Conservation (phyloP, 2,797 vertebrate species). For the Diplodus puntazzo region DNA sequence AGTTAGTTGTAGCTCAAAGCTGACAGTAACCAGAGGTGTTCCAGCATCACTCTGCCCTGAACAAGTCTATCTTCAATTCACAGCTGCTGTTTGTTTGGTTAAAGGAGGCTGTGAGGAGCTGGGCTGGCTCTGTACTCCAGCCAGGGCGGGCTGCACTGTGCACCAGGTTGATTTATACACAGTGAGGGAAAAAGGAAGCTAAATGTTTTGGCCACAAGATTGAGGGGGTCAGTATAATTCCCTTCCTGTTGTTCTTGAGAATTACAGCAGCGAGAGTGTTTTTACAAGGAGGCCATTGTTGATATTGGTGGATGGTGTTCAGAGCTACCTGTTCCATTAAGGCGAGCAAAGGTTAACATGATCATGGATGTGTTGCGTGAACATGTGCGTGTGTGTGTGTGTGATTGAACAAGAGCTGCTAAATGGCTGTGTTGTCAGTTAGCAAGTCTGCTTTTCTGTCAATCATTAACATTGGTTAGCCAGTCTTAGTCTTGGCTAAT, state of each 20-base stretch:
- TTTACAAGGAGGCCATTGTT: constrained; percentile 53
- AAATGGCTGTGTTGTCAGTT: constrained; percentile 47
- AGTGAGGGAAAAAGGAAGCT: constrained; percentile 59
- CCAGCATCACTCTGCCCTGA: constrained; percentile 28
- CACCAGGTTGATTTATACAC: constrained; percentile 64
- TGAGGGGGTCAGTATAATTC: constrained; percentile 56
- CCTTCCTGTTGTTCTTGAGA: constrained; percentile 61
- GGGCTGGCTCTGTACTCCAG: constrained; percentile 42
- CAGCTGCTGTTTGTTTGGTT: constrained; percentile 72
- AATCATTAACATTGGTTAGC: constrained; percentile 73
- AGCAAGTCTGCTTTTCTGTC: constrained; percentile 61
- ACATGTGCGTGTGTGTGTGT: constrained; percentile 5
- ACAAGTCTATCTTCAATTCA: constrained; percentile 24
- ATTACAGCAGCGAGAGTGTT: constrained; percentile 39
- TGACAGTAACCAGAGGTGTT: constrained; percentile 13
- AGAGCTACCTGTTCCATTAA: constrained; percentile 55
- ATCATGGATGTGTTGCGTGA: constrained; percentile 20
- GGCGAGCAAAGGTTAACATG: background rate
- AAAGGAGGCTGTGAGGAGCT: constrained; percentile 52
- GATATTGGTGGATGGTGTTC: constrained; percentile 41
- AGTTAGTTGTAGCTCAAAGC: too few species aligned
- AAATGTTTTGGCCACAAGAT: constrained; percentile 68
- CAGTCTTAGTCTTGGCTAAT: constrained; percentile 47
- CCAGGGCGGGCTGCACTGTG: constrained; percentile 37
- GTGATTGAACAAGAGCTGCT: constrained; percentile 32